phyloP scores from a whole-genome alignment of 1,140 invertebrate genomes.

The Uloborus diversus region DNA sequence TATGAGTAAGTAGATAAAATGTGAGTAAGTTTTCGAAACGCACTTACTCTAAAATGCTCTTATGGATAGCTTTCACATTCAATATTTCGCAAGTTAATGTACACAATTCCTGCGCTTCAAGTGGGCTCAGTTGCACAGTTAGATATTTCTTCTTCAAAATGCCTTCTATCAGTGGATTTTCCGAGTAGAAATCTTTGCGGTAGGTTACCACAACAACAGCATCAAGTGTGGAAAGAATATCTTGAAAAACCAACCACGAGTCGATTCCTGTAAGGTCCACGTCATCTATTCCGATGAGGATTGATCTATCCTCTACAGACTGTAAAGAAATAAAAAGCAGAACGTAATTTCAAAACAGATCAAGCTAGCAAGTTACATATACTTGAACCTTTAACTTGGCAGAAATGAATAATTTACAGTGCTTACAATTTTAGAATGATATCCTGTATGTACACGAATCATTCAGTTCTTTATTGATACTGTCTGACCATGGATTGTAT shows the following conservation, averaged over 20 bases:
- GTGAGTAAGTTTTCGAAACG: neutral
- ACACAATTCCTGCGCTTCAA: neutral
- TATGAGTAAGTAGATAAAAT: too few relatives aligned
- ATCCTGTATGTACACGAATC: too few relatives aligned
- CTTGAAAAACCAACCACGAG: neutral
- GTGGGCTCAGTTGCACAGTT: neutral
- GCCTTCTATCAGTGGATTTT: neutral
- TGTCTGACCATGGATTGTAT: too few relatives aligned
- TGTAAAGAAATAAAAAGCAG: neutral
- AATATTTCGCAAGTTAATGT: neutral
- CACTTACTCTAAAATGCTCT: neutral
- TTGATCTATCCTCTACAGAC: neutral
- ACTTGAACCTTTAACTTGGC: too few relatives aligned
- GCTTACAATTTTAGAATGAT: too few relatives aligned
- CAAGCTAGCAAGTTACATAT: too few relatives aligned
- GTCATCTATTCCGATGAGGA: slow-evolving; percentile 9
- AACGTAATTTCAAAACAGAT: too few relatives aligned
- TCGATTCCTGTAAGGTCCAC: slow-evolving; percentile 6
- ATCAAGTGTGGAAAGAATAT: neutral
- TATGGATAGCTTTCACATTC: slow-evolving; percentile 14
- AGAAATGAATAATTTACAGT: too few relatives aligned
- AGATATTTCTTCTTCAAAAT: neutral
- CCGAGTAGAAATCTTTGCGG: neutral
- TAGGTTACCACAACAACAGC: neutral
- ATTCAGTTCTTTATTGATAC: too few relatives aligned